Conservation (phyloP, 2,888 invertebrate genomes). For the Parnassius apollo region DNA sequence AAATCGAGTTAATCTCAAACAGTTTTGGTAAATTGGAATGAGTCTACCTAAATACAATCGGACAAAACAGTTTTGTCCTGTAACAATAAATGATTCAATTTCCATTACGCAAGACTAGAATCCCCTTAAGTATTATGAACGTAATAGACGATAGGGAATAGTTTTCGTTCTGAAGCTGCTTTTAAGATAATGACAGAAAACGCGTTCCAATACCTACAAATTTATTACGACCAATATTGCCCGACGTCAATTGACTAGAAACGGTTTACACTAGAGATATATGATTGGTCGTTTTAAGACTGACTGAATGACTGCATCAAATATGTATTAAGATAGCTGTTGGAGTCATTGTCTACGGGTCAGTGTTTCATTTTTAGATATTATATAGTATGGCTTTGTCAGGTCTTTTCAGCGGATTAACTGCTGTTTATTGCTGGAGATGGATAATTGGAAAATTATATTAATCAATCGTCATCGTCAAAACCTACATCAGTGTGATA, state of each 20-base stretch:
- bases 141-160: slow-evolving; percentile 74
- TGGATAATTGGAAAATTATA: too few relatives aligned
- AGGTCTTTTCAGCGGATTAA: too few relatives aligned
- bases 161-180: slow-evolving; percentile 73
- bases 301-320: slow-evolving; percentile 41
- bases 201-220: slow-evolving; percentile 79
- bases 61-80: slow-evolving; percentile 72
- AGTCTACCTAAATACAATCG: slow-evolving; percentile 55
- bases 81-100: slow-evolving; percentile 79
- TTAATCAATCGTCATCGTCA: too few relatives aligned
- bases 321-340: slow-evolving; percentile 21
- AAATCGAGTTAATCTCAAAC: neutral
- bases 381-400: too few relatives aligned
- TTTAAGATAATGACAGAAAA: slow-evolving; percentile 79
- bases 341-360: slow-evolving; percentile 11
- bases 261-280: slow-evolving; percentile 45
- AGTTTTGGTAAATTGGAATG: slow-evolving; percentile 1
- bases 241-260: slow-evolving; percentile 37
- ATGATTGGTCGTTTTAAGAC: slow-evolving; percentile 68
- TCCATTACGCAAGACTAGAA: slow-evolving; percentile 26
- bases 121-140: slow-evolving; percentile 66
- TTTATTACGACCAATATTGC: slow-evolving; percentile 57
- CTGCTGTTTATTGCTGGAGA: too few relatives aligned
- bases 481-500: too few relatives aligned
- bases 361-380: too few relatives aligned